Evolutionary conservation across 2,113 vertebrate genomes (phyloP).

Genomic region (Oxygymnocypris stewartii): DNA sequence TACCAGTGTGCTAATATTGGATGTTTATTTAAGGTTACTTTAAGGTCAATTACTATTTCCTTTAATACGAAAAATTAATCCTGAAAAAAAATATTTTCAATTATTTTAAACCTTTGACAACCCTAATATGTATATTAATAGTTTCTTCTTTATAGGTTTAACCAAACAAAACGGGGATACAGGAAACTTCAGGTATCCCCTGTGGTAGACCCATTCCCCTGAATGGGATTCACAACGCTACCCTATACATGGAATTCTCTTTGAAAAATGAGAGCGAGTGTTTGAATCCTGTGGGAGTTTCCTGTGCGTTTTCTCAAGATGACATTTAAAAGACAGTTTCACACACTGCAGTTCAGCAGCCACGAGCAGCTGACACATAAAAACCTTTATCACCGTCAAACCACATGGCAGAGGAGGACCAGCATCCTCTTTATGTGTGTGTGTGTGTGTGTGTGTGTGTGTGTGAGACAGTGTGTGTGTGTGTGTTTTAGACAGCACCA

Average conservation of each 20-base stretch:
- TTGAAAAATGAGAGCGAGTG: conserved; percentile 32
- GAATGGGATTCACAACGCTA: not conserved
- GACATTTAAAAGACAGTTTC: conserved; percentile 72
- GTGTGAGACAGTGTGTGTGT: conserved; percentile 22
- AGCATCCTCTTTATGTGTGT: conserved; percentile 3
- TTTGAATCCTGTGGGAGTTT: conserved; percentile 35
- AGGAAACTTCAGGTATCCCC: not conserved
- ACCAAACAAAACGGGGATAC: not conserved
- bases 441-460: not conserved
- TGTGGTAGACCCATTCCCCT: not conserved
- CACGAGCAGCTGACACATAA: conserved; percentile 57
- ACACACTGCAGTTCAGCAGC: conserved; percentile 59
- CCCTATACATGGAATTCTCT: not conserved
- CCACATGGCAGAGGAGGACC: conserved; percentile 45
- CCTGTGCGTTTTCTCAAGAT: conserved; percentile 66
- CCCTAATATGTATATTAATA: not conserved
- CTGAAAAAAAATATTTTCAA: not conserved
- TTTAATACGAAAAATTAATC: no score
- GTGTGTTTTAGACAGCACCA: not conserved
- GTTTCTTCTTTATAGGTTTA: conserved; percentile 6
- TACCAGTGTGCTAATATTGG: no score
- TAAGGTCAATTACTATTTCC: no score
- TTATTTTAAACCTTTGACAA: not conserved
- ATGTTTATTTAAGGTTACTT: no score
- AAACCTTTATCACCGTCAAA: conserved; percentile 63